Evolutionary conservation across 64 coral and sea anemone genomes (phyloP).

Genomic region (Cladopsammia gracilis): DNA sequence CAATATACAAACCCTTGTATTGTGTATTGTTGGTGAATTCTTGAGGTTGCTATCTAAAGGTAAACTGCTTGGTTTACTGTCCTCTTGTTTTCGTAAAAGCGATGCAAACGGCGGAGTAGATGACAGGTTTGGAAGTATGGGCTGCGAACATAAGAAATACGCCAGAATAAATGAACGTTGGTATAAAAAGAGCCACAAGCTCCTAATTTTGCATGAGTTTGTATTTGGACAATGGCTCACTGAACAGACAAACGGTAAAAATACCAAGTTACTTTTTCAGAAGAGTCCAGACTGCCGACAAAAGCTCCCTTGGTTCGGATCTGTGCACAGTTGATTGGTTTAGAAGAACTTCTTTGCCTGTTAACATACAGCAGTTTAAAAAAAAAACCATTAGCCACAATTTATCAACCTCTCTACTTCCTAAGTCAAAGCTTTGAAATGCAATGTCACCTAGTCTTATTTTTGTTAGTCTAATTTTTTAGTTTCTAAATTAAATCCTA

Average conservation of each 20-base stretch:
- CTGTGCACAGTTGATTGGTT: slow-evolving; percentile 21
- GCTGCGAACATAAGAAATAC: background rate
- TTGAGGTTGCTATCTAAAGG: background rate
- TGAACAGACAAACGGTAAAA: background rate
- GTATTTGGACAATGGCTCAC: too few species aligned
- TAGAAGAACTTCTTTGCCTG: slow-evolving; percentile 44
- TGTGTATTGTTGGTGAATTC: background rate
- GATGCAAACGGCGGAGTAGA: slow-evolving; percentile 73
- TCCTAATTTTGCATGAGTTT: too few species aligned
- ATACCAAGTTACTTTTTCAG: slow-evolving; percentile 56
- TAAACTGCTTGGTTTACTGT: background rate
- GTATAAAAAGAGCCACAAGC: too few species aligned
- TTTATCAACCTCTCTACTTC: too few species aligned
- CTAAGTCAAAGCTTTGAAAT: too few species aligned
- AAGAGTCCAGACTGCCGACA: slow-evolving; percentile 48
- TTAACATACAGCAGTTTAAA: too few species aligned
- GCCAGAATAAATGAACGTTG: background rate
- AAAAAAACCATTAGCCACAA: too few species aligned
- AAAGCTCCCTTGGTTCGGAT: slow-evolving; percentile 79
- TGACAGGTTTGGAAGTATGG: slow-evolving; percentile 51
- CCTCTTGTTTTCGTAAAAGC: slow-evolving; percentile 15
- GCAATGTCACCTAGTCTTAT: too few species aligned
- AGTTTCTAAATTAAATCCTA: too few species aligned
- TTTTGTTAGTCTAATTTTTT: too few species aligned
- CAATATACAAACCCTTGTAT: slow-evolving; percentile 8